Base-by-base conservation (phyloP, 2,888 invertebrate genomes). In the Aphrophora alni region DNA sequence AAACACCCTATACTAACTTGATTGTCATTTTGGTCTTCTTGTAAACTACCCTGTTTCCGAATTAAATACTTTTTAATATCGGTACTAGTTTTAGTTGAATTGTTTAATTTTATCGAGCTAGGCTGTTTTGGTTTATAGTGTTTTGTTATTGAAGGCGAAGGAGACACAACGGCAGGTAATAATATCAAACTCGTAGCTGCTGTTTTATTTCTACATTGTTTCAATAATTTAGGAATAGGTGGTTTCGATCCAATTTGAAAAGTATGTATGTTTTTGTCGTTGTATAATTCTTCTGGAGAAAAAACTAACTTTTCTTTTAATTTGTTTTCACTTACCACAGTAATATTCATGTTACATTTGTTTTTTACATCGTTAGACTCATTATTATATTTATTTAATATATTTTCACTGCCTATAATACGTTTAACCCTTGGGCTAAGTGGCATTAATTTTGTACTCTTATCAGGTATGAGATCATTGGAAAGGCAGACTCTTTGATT, bases 61-160 rank as follows among this genome's bases (percentile, higher is more conserved):
- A 26, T 5, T 5, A 26, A 14, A 28, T 4, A 28, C 8, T 27
- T 71, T 71, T 71, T 27, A 10, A 14, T 44, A 44, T 44, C 17
- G 44, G 8, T 17, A 44, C 44, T 44, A 17, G 44, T 44, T 44
- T 14, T 1, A 14, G 44, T 44, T 44, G 44, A 14, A 14, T 4
- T 44, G 17, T 44, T 44, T 44, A 44, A 12, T 38, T 78, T 73
- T 28, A 86, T 86, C 76, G 88, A 87, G 87, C 90, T 90, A 83
- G 90, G 90, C 86, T 90, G 90, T 85, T 90, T 90, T 83, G 88
- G 87, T 89, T 90, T 90, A 88, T 90, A 90, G 87, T 90, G 90
- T 83, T 86, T 86, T 85, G 87, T 86, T 76, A 70, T 71, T 44
- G 70, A 73, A 27, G 71, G 73, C 26, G 78, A 21, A 51, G 44